Conservation (phyloP, 2,113 vertebrate species). For the Alethe castanea region DNA sequence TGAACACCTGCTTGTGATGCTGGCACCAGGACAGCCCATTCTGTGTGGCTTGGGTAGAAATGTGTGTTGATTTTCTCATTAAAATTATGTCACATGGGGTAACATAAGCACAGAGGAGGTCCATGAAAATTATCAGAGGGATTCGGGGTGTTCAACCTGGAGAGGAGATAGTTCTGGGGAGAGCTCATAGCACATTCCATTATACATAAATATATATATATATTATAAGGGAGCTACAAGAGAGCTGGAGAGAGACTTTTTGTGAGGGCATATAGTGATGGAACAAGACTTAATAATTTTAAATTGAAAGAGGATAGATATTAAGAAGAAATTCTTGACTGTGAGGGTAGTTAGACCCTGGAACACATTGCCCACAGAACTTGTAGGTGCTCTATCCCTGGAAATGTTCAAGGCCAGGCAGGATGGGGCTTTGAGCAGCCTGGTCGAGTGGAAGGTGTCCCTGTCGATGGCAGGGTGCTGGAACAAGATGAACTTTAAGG, state of each 20-base stretch:
- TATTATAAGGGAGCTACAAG: neutral
- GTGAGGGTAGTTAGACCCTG: neutral
- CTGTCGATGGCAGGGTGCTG: rapidly evolving
- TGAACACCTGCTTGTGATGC: neutral
- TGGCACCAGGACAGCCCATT: neutral
- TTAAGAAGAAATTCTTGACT: neutral
- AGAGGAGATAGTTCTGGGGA: neutral
- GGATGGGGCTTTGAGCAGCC: neutral
- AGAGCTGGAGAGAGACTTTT: neutral
- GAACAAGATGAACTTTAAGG: neutral
- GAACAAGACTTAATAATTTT: neutral
- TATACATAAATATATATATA: neutral
- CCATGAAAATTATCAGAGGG: neutral
- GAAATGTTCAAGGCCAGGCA: neutral
- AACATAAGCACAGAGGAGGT: neutral
- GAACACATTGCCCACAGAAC: neutral
- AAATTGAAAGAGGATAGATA: neutral
- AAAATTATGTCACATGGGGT: neutral
- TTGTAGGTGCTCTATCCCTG: neutral
- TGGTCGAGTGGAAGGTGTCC: neutral
- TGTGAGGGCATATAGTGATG: neutral
- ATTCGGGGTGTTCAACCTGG: neutral
- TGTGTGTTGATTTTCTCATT: rapidly evolving
- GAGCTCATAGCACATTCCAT: neutral
- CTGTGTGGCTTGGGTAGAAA: neutral